These are phyloP conservation scores for Calliscelio sp. DNA, from an alignment of 2,888 invertebrate genomes.

Conservation along the genomic window DNA sequence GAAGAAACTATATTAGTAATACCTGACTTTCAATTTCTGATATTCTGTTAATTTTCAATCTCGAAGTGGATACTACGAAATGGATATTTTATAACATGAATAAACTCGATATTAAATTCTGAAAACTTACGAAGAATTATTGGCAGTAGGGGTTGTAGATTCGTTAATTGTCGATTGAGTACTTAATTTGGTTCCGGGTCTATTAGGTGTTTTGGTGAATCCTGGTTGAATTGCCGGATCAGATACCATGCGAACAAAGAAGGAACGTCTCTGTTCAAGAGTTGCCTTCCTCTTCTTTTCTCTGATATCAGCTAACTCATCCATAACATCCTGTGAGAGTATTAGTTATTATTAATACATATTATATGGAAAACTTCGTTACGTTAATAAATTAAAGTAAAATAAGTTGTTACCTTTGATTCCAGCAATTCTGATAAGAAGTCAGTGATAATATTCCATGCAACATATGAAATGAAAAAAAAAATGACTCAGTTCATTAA, in stretches of 20 bases:
- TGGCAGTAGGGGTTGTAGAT: constrained; percentile 79
- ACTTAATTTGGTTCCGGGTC: constrained; percentile 82
- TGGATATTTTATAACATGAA: too few relatives aligned
- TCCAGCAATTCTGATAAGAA: constrained; percentile 93
- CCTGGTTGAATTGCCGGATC: constrained; percentile 94
- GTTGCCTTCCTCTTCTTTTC: constrained; percentile 92
- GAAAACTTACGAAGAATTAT: constrained; percentile 77
- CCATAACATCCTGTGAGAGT: constrained; percentile 87
- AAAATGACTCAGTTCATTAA: background rate
- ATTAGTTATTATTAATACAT: too few relatives aligned
- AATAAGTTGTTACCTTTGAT: constrained; percentile 87
- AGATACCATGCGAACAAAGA: constrained; percentile 99
- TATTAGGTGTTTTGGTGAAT: constrained; percentile 85
- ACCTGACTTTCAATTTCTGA: too few relatives aligned
- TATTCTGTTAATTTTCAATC: too few relatives aligned
- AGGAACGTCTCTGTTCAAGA: constrained; percentile 96
- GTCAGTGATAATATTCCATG: constrained; percentile 94
- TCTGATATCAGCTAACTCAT: constrained; percentile 91
- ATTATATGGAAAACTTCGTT: too few relatives aligned
- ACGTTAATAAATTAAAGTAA: too few relatives aligned
- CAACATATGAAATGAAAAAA: constrained; percentile 88
- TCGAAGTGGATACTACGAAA: too few relatives aligned
- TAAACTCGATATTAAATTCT: too few relatives aligned
- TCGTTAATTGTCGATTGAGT: constrained; percentile 83
- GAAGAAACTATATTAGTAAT: too few relatives aligned